phyloP scores from a whole-genome alignment of 1,140 invertebrate genomes.

The Theocolax elegans region DNA sequence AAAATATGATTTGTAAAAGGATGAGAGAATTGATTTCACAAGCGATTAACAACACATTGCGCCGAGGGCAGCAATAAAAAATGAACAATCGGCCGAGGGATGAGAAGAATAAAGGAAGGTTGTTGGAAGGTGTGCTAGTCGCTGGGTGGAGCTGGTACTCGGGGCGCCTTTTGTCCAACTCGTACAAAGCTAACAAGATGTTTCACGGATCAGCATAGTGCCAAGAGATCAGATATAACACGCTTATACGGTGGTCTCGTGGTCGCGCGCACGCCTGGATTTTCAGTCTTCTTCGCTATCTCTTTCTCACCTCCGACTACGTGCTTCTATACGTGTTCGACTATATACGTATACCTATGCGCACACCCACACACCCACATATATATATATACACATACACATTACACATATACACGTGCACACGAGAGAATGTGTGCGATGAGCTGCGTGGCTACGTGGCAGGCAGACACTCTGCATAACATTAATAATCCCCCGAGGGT shows the following conservation, averaged over 20 bases:
- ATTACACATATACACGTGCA: not conserved
- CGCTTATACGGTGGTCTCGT: conserved; percentile 52
- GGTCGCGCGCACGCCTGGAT: conserved; percentile 42
- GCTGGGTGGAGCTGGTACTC: conserved; percentile 13
- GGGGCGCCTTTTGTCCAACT: conserved; percentile 53
- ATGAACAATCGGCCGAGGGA: not conserved
- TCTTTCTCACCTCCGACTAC: not conserved
- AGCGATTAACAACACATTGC: conserved; percentile 1
- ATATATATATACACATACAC: not conserved
- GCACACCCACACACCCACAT: too few species aligned
- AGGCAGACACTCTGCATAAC: conserved; percentile 56
- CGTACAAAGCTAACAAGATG: conserved; percentile 63
- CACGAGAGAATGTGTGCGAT: too few species aligned
- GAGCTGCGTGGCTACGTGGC: conserved; percentile 46
- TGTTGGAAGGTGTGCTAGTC: conserved; percentile 13
- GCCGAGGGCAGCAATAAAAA: not conserved
- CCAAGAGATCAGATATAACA: conserved; percentile 56
- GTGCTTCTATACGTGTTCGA: too few species aligned
- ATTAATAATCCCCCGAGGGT: conserved; percentile 59
- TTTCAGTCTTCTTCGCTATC: conserved; percentile 45
- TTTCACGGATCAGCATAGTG: conserved; percentile 63
- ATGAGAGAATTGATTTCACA: not conserved
- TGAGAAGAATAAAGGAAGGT: not conserved
- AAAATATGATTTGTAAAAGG: too few species aligned
- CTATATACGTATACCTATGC: too few species aligned